phyloP scores from a whole-genome alignment of 2,888 invertebrate genomes.

The Physocephala rufipes region DNA sequence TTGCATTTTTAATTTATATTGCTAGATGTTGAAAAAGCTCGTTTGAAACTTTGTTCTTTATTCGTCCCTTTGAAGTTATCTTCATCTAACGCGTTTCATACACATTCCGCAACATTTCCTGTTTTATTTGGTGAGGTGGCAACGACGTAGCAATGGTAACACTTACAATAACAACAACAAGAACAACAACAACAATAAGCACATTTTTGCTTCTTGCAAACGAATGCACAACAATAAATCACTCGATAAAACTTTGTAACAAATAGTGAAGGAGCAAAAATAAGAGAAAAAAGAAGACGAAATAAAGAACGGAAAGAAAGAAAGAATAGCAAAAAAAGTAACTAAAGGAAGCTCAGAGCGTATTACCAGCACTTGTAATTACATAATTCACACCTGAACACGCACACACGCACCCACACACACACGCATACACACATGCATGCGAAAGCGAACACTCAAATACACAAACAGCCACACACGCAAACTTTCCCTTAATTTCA shows the following conservation, averaged over 20 bases:
- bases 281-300: background rate
- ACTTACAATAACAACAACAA: too few relatives aligned
- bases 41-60: background rate
- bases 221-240: conserved; percentile 5
- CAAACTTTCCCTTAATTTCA: background rate
- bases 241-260: background rate
- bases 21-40: background rate
- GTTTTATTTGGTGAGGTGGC: too few relatives aligned
- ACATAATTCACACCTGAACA: conserved; percentile 18
- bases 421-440: conserved; percentile 3
- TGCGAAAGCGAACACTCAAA: background rate
- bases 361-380: conserved; percentile 6
- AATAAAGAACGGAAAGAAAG: background rate
- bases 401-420: background rate
- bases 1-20: background rate
- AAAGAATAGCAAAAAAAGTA: background rate
- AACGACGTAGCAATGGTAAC: too few relatives aligned
- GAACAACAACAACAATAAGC: background rate
- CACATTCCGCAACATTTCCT: background rate
- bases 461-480: background rate
- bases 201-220: conserved; percentile 9
- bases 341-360: background rate
- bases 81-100: background rate
- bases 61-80: background rate
- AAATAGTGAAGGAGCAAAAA: background rate